Conservation (phyloP, 2,113 vertebrate species). For the Platanista minor region DNA sequence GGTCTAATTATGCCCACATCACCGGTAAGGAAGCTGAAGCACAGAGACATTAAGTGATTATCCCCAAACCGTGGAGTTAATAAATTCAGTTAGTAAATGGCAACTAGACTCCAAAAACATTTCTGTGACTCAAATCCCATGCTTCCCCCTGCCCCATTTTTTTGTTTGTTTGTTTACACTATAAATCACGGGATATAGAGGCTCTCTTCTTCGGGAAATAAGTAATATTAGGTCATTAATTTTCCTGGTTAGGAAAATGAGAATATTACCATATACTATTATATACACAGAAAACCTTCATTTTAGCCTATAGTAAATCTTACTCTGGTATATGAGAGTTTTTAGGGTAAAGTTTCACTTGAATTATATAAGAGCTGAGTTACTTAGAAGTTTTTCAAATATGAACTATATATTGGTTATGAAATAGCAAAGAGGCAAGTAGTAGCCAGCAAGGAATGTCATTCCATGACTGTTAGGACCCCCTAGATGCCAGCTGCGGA, state of each 20-base stretch:
- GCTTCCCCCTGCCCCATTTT: neutral
- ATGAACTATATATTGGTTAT: neutral
- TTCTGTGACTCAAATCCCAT: neutral
- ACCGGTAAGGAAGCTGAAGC: neutral
- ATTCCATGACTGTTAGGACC: neutral
- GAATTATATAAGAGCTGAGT: neutral
- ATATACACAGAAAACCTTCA: neutral
- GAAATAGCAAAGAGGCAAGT: neutral
- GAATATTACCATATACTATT: neutral
- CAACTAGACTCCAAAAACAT: neutral
- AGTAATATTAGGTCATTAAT: neutral
- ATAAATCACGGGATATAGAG: neutral
- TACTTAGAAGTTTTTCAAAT: neutral
- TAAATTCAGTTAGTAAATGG: neutral
- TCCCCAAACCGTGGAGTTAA: neutral
- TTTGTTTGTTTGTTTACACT: neutral
- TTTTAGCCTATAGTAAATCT: neutral
- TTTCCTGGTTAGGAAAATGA: neutral
- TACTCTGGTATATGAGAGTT: neutral
- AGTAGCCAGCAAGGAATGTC: neutral
- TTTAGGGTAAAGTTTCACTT: neutral
- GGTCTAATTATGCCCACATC: neutral
- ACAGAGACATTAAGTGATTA: neutral
- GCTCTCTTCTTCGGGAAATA: neutral
- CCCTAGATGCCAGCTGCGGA: neutral